These are phyloP conservation scores for Chauna torquata DNA, from an alignment of 2,113 vertebrate genomes.

Conservation along the genomic window DNA sequence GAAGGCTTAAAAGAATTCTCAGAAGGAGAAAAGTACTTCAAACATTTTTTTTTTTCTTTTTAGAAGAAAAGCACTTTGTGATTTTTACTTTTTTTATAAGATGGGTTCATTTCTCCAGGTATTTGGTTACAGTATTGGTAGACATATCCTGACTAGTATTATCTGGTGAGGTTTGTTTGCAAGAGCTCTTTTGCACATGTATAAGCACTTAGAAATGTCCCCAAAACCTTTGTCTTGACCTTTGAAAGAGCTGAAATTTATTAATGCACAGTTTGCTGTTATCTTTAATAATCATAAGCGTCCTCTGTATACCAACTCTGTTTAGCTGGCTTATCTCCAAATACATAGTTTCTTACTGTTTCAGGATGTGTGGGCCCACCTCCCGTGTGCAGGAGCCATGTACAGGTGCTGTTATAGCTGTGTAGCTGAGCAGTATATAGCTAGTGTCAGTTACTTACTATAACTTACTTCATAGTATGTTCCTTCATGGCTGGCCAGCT, in stretches of 20 bases:
- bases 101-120: neutral
- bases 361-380: neutral
- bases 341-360: neutral
- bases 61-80: neutral
- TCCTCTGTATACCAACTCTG: neutral
- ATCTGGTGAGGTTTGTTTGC: neutral
- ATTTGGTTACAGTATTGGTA: neutral
- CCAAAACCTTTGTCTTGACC: neutral
- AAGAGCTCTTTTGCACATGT: neutral
- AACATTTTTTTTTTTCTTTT: neutral
- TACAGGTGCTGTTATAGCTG: neutral
- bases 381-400: neutral
- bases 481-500: neutral
- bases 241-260: neutral
- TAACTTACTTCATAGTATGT: neutral
- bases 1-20: neutral
- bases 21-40: neutral
- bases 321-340: neutral
- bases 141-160: neutral
- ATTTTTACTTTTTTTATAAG: neutral
- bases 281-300: neutral
- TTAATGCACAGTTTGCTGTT: neutral
- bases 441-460: neutral
- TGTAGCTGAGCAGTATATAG: neutral
- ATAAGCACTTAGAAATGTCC: neutral